Conservation (phyloP, 2,113 vertebrate species). For the Saimiri boliviensis region DNA sequence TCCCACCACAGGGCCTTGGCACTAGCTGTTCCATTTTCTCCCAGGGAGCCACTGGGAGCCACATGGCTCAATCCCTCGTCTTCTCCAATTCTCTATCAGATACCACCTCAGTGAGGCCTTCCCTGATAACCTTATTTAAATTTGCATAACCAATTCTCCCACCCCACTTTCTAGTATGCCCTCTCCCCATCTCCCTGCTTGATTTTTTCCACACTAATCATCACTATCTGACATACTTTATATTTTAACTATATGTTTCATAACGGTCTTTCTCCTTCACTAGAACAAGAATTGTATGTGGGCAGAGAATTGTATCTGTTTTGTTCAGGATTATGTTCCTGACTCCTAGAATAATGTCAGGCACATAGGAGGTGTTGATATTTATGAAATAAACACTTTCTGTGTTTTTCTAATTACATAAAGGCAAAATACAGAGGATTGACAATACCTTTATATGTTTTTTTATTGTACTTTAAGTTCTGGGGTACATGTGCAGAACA, state of each 20-base stretch:
- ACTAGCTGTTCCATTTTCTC: neutral
- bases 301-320: neutral
- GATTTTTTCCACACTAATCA: neutral
- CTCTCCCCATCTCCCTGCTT: neutral
- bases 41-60: neutral
- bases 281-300: neutral
- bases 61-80: neutral
- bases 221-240: neutral
- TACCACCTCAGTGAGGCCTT: neutral
- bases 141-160: neutral
- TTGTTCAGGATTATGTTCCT: neutral
- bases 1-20: neutral
- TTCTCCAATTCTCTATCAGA: slow-evolving; percentile 20
- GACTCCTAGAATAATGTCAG: neutral
- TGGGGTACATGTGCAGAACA: too few relatives aligned
- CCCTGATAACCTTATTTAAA: neutral
- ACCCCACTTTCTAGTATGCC: neutral
- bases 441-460: neutral
- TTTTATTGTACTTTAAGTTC: neutral
- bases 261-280: slow-evolving; percentile 2
- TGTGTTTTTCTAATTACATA: slow-evolving; percentile 22
- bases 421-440: neutral
- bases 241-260: neutral
- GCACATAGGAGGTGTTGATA: neutral
- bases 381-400: slow-evolving; percentile 18